These are phyloP conservation scores for Tretioscincus oriximinensis DNA, from an alignment of 2,113 vertebrate species.

Conservation along the genomic window DNA sequence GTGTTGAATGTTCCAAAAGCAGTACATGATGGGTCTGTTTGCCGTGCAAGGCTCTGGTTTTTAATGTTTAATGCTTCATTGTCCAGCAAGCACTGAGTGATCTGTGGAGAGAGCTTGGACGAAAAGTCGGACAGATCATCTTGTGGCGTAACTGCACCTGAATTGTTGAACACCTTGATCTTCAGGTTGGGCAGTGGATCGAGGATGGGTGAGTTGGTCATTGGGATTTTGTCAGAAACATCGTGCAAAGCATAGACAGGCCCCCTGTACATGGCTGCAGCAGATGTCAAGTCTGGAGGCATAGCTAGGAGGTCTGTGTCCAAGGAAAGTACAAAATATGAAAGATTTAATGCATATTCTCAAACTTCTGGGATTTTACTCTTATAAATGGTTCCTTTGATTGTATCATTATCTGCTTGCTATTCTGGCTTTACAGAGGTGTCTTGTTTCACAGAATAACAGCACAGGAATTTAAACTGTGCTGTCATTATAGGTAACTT, in stretches of 20 bases:
- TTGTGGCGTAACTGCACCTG: slow-evolving; percentile 87
- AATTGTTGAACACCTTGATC: slow-evolving; percentile 94
- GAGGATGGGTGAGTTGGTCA: slow-evolving; percentile 95
- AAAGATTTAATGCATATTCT: background rate
- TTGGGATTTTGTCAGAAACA: slow-evolving; percentile 94
- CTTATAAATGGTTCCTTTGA: background rate
- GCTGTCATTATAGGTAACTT: too few species aligned
- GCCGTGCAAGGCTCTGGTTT: slow-evolving; percentile 87
- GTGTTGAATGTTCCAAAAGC: slow-evolving; percentile 92
- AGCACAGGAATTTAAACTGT: too few species aligned
- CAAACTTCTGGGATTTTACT: background rate
- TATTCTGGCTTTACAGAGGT: too few species aligned
- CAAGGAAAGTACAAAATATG: slow-evolving; percentile 29
- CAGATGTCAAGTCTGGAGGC: slow-evolving; percentile 93
- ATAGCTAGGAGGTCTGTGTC: slow-evolving; percentile 87
- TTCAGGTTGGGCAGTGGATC: slow-evolving; percentile 93
- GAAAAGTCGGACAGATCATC: slow-evolving; percentile 88
- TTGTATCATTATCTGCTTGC: too few species aligned
- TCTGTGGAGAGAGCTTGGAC: slow-evolving; percentile 90
- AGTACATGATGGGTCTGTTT: slow-evolving; percentile 87
- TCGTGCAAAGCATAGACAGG: slow-evolving; percentile 92
- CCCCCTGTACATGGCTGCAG: slow-evolving; percentile 94
- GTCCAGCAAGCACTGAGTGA: slow-evolving; percentile 87
- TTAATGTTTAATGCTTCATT: slow-evolving; percentile 87
- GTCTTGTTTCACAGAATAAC: too few species aligned